phyloP scores from a whole-genome alignment of 1,140 invertebrate species.

The Ceratina japonica region DNA sequence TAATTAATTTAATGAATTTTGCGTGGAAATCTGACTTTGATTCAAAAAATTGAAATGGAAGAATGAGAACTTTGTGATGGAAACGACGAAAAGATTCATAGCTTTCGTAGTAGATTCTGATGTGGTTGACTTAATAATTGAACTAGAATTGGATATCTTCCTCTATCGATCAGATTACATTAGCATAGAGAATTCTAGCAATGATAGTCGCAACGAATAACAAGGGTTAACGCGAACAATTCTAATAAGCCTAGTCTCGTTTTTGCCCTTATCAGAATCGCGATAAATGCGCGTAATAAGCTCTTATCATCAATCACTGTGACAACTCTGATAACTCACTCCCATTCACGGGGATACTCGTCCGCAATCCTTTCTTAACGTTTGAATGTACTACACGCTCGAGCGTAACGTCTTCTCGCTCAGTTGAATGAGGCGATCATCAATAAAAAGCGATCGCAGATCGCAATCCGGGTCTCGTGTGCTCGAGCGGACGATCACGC shows the following conservation, averaged over 20 bases:
- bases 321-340: conserved; percentile 27
- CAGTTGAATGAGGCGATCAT: no score
- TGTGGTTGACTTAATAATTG: no score
- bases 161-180: not conserved
- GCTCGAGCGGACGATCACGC: no score
- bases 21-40: no score
- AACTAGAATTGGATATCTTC: no score
- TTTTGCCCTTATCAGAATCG: conserved; percentile 22
- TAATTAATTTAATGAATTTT: no score
- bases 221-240: not conserved
- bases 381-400: not conserved
- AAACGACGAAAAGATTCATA: no score
- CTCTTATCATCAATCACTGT: conserved; percentile 23
- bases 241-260: conserved; percentile 2
- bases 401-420: not conserved
- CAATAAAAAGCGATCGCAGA: no score
- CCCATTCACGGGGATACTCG: conserved; percentile 2
- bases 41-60: no score
- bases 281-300: conserved; percentile 29
- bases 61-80: no score
- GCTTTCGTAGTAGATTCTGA: no score
- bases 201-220: not conserved
- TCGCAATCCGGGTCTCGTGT: no score
- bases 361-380: not conserved
- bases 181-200: not conserved